A percentile compares a stretch with the other conserved stretches of the same genome.
phyloP scores from a whole-genome alignment of 2,888 invertebrate species.

The Eumacrocentrus americanus region DNA sequence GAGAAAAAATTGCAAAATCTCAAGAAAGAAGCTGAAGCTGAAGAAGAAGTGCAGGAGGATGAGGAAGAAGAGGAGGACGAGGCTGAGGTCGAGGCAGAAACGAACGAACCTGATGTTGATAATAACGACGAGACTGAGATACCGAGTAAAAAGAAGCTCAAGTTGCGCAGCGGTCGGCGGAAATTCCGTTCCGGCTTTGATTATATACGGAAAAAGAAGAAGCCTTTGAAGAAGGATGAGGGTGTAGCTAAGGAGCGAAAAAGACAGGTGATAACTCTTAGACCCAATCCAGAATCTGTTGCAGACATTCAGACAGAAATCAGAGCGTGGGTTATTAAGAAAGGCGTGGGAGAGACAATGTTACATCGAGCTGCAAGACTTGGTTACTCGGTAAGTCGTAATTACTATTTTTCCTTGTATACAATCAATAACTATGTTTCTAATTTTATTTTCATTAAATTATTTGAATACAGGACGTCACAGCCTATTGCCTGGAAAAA shows the following conservation, averaged over 20 bases:
- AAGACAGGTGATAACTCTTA: constrained; percentile 53
- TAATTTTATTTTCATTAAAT: no score
- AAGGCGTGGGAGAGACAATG: constrained; percentile 91
- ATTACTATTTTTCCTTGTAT: background rate
- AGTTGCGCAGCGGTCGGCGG: constrained; percentile 71
- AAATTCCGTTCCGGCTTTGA: constrained; percentile 87
- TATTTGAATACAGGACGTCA: constrained; percentile 73
- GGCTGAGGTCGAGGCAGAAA: constrained; percentile 52
- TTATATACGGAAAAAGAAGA: constrained; percentile 88
- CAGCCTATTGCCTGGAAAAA: constrained; percentile 87
- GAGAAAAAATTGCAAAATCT: constrained; percentile 49
- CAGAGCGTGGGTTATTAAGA: constrained; percentile 90
- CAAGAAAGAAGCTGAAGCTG: constrained; percentile 52
- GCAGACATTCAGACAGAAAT: constrained; percentile 85
- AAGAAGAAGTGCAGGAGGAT: constrained; percentile 49
- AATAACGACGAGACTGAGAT: constrained; percentile 46
- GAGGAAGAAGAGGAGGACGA: constrained; percentile 57
- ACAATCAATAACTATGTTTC: constrained; percentile 12
- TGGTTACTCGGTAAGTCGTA: constrained; percentile 77
- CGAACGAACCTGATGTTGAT: constrained; percentile 41
- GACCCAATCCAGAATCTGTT: constrained; percentile 70
- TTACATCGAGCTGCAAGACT: constrained; percentile 90
- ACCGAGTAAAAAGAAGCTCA: constrained; percentile 65
- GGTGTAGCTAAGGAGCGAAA: constrained; percentile 62
- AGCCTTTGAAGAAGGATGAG: constrained; percentile 68